Evolutionary conservation across 1,140 invertebrate species (phyloP), one percentile per base, ranked within the genome.

Genomic region (Cotesia vestalis): DNA sequence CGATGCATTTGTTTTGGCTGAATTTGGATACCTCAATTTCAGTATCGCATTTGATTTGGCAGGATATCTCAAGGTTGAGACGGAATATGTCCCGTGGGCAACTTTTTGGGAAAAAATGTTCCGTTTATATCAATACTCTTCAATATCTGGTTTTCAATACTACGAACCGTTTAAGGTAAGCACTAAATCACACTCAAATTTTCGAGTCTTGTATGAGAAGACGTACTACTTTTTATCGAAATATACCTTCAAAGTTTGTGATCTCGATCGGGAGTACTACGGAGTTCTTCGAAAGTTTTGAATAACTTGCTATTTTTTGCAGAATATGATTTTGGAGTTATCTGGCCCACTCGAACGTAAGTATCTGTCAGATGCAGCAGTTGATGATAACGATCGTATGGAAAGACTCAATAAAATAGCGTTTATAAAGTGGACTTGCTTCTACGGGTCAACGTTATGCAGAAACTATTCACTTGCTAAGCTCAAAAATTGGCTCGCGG

Each of bases 1-100:
- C 76, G 94, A 96, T 79, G 86, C 91, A 4, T 90, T 94, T 73
- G 90, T 91, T 75, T 86, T 95, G 35, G 90, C 90, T 1, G 87
- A 88, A 69, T 89, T 88, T 63, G 88, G 86, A 20, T 82, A 89
- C n/a, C 78, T 92, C 2, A 68, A 77, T 4, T 89, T 90, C 34
- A 72, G 75, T 2, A 80, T 87, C n/a, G 88, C 89, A 0, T 83
- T 93, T 27, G 83, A 89, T 5, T 84, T 91, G 3, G 81, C 90
- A 0, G 82, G 87, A 1, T 93, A 92, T 78, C 77, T 94, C 69
- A 79, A 84, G 63, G 78, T 86, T 4, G 92, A 93, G 78, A 88
- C 82, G 3, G 88, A 91, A 66, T 92, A 91, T 69, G 85, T 91
- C 53, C 91, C 92, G 4, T 94, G 92, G 92, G 40, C 40, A 2